Evolutionary conservation across 2,797 vertebrate genomes (phyloP), one percentile per base, ranked within the genome.

Genomic region (Pseudochirops corinnae): DNA sequence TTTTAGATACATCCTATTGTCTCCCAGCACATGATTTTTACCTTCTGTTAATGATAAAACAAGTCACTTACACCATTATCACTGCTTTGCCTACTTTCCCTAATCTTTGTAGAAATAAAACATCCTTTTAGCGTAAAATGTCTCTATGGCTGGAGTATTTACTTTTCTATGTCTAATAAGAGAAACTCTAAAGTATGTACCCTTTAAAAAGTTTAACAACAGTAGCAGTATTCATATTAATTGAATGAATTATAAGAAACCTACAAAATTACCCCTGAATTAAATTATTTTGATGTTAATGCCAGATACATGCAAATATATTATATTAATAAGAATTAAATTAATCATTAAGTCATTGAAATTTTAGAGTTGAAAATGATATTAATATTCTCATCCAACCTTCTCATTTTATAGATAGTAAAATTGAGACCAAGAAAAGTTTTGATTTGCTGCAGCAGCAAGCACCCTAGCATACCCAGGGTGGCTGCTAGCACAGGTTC

Each of bases 221-320:
- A 90, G 39, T 18, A 91, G 0, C 87, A 52, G 87, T 82, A 91
- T 90, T 93, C 21, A 29, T 56, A 7, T n/a, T 92, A 67, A 94
- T 90, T 91, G 10, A 29, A 67, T 62, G 60, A 93, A 95, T 90
- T 93, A 95, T 18, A 52, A 2, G 0, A 93, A 56, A 18, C 74
- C 74, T 82, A 82, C 7, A 46, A 46, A 92, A 16, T 90, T 90
- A 87, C 57, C 62, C 91, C 18, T 95, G 2, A 52, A 29, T 95
- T 94, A 55, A 82, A 82, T 55, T 58, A 92, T 94, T 62, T 90
- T 95, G 94, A 93, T 52, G 2, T 92, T 94, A 93, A 5, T 92
- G 31, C 3, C 92, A 94, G 92, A 62, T 91, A 94, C 1, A 91
- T 10, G 55, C 4, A 90, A 56, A 13, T 90, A 82, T 0, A 62